Percentiles rank a stretch among this genome's conserved stretches.
These are phyloP conservation scores for Diplosoma virens DNA, from an alignment of 23 tunicate genomes.

Conservation along the genomic window DNA sequence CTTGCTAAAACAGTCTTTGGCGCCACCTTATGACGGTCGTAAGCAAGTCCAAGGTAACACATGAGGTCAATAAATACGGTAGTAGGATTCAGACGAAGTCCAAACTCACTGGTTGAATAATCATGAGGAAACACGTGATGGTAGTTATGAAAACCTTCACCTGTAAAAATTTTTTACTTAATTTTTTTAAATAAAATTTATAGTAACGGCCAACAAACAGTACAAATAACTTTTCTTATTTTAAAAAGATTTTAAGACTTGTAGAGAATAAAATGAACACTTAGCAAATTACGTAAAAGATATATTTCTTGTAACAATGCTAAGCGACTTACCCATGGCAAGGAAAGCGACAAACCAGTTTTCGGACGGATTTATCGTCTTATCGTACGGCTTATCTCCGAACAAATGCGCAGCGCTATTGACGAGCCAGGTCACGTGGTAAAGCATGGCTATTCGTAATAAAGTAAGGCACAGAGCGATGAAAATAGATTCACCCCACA, in stretches of 20 bases:
- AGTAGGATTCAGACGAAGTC: constrained; percentile 44
- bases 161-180: constrained; percentile 35
- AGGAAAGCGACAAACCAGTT: constrained; percentile 42
- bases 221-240: neutral
- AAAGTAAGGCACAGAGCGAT: constrained; percentile 33
- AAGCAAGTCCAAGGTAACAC: constrained; percentile 63
- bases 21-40: constrained; percentile 35
- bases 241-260: neutral
- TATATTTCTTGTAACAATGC: no score
- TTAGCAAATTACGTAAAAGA: no score
- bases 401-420: constrained; percentile 79
- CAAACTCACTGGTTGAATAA: constrained; percentile 74
- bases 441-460: constrained; percentile 37
- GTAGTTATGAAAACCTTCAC: constrained; percentile 91
- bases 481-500: constrained; percentile 54
- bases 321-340: constrained; percentile 49
- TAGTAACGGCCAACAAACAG: neutral
- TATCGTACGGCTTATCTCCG: constrained; percentile 79
- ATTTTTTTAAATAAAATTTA: neutral
- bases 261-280: neutral
- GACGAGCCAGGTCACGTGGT: constrained; percentile 72
- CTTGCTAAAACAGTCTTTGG: constrained; percentile 45
- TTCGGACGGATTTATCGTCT: constrained; percentile 55
- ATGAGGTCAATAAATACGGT: constrained; percentile 69
- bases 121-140: constrained; percentile 86